These are phyloP conservation scores for Contarinia nasturtii DNA, from an alignment of 1,140 invertebrate species.

Conservation along the genomic window DNA sequence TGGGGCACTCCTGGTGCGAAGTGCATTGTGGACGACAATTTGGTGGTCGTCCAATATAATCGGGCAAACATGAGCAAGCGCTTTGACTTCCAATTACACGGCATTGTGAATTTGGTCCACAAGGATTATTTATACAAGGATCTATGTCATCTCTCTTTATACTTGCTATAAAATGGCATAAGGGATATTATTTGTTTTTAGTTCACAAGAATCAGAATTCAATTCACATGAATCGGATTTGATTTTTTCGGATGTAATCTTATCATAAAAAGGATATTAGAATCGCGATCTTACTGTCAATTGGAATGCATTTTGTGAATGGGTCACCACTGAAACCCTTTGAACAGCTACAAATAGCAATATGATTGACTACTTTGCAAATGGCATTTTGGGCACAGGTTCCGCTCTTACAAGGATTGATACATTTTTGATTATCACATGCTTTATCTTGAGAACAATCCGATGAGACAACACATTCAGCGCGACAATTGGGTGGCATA, in stretches of 20 bases:
- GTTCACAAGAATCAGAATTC: too few species aligned
- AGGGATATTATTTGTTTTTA: too few species aligned
- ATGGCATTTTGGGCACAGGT: conserved; percentile 52
- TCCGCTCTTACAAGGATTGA: conserved; percentile 39
- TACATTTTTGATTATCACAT: conserved; percentile 54
- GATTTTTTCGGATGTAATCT: too few species aligned
- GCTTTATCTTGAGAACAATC: conserved; percentile 47
- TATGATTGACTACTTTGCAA: conserved; percentile 63
- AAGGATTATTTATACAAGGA: conserved; percentile 31
- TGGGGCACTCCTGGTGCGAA: conserved; percentile 39
- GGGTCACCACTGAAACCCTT: conserved; percentile 53
- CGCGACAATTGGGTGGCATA: conserved; percentile 41
- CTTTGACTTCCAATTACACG: conserved; percentile 27
- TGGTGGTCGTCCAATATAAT: conserved; percentile 34
- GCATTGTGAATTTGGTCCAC: conserved; percentile 31
- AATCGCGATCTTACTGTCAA: conserved; percentile 15
- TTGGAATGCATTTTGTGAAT: conserved; percentile 45
- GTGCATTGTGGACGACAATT: conserved; percentile 39
- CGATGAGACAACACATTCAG: conserved; percentile 47
- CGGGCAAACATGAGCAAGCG: conserved; percentile 36
- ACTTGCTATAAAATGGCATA: neutral
- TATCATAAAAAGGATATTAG: too few species aligned
- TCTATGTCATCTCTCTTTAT: conserved; percentile 9
- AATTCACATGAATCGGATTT: too few species aligned
- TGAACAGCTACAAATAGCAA: conserved; percentile 50